Percentiles rank a stretch among this genome's conserved stretches.
Conservation (phyloP, 1,140 invertebrate genomes). For the Brachionus koreanus region DNA sequence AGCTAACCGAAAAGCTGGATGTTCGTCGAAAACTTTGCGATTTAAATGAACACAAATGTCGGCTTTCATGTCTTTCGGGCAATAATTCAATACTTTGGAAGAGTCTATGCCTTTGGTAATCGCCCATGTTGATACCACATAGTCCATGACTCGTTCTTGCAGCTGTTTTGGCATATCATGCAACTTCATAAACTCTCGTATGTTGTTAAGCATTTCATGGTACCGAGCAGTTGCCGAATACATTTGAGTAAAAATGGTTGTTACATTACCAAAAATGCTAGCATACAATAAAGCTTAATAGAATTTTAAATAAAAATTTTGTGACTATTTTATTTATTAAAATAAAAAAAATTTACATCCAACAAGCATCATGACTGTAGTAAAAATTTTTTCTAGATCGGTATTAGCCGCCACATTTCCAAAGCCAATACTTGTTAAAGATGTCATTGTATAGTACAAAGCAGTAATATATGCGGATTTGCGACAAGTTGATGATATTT, state of each 20-base stretch:
- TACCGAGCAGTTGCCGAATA: slow-evolving; percentile 97
- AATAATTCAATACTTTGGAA: slow-evolving; percentile 96
- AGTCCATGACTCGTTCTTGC: slow-evolving; percentile 98
- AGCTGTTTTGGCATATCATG: slow-evolving; percentile 98
- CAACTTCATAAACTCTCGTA: slow-evolving; percentile 98
- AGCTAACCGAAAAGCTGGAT: slow-evolving; percentile 93
- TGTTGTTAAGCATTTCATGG: slow-evolving; percentile 99
- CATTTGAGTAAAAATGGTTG: slow-evolving; percentile 99
- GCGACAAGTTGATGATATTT: slow-evolving; percentile 10
- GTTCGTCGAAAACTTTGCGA: slow-evolving; percentile 99
- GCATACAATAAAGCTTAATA: slow-evolving; percentile 84
- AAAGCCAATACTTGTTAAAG: slow-evolving; percentile 96
- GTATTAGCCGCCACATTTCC: slow-evolving; percentile 86
- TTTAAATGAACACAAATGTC: slow-evolving; percentile 99
- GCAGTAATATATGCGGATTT: slow-evolving; percentile 77
- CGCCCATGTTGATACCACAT: slow-evolving; percentile 98
- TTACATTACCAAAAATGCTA: slow-evolving; percentile 98
- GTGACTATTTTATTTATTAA: background rate
- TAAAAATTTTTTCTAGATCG: slow-evolving; percentile 75
- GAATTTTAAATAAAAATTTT: background rate
- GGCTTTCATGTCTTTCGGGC: slow-evolving; percentile 99
- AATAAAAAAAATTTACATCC: slow-evolving; percentile 81
- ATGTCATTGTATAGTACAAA: slow-evolving; percentile 96
- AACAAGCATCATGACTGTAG: slow-evolving; percentile 86
- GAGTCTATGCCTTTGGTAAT: slow-evolving; percentile 99